Conservation (phyloP, 2,113 vertebrate genomes). For the Phaethon lepturus region DNA sequence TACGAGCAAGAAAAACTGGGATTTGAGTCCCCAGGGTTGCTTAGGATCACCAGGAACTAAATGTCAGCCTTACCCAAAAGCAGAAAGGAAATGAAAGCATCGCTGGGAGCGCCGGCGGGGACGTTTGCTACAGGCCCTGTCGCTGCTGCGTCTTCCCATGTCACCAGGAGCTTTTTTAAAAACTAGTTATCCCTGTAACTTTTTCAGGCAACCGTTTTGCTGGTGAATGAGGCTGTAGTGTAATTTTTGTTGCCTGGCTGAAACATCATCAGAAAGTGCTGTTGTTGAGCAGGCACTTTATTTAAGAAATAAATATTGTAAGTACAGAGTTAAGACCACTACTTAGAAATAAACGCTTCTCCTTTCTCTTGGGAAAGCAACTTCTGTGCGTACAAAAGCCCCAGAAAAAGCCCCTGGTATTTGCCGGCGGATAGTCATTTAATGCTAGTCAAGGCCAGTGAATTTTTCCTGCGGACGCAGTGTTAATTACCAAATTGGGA, state of each 20-base stretch:
- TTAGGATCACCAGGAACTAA: neutral
- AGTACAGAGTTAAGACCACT: neutral
- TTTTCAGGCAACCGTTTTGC: neutral
- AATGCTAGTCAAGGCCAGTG: neutral
- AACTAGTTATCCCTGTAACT: fast-evolving
- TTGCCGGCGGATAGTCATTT: neutral
- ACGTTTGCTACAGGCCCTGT: neutral
- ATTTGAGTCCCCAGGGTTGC: neutral
- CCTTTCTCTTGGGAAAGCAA: neutral
- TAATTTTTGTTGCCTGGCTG: neutral
- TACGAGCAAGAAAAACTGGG: neutral
- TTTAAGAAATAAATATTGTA: neutral
- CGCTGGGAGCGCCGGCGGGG: fast-evolving
- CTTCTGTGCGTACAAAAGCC: neutral
- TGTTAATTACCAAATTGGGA: neutral
- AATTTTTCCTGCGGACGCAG: neutral
- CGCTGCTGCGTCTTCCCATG: neutral
- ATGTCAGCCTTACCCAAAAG: neutral
- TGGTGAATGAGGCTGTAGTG: neutral
- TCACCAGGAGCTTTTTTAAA: neutral
- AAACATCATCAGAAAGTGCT: neutral
- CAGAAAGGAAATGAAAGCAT: neutral
- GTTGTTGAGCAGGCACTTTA: fast-evolving
- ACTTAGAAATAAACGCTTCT: neutral
- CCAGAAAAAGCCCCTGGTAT: neutral